Evolutionary conservation across 2,797 vertebrate genomes (phyloP).

Genomic region (Rousettus madagascariensis): DNA sequence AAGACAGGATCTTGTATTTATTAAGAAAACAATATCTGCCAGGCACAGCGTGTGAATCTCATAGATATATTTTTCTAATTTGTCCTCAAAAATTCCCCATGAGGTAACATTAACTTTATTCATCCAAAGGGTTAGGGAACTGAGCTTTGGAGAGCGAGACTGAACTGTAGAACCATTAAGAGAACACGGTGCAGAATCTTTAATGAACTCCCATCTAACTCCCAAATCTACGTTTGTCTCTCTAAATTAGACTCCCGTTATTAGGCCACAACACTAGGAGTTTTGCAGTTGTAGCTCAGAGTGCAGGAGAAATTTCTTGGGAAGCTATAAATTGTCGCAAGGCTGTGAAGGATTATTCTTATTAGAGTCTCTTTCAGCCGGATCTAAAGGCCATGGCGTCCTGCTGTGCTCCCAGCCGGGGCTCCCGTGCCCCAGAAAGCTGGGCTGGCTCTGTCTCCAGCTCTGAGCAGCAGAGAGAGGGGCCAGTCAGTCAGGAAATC

Average conservation of each 20-base stretch:
- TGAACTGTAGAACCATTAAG: neutral
- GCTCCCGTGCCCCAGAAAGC: neutral
- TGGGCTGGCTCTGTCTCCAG: neutral
- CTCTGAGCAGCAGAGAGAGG: neutral
- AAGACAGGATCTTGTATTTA: neutral
- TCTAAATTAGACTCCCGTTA: neutral
- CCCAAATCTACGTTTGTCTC: neutral
- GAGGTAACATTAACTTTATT: neutral
- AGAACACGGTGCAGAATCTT: neutral
- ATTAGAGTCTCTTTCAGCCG: neutral
- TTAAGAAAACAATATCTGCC: neutral
- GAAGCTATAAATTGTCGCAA: neutral
- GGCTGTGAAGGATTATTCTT: neutral
- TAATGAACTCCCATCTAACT: neutral
- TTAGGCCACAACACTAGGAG: neutral
- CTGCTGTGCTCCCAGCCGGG: neutral
- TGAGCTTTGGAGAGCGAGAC: neutral
- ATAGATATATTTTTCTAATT: neutral
- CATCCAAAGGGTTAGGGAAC: neutral
- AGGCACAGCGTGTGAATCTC: neutral
- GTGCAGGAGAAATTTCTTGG: neutral
- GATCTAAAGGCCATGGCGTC: neutral
- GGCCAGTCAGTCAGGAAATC: conserved; percentile 56
- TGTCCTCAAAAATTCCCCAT: neutral
- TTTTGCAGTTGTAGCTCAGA: neutral